Conservation (phyloP, 2,113 vertebrate species). For the Picathartes gymnocephalus region DNA sequence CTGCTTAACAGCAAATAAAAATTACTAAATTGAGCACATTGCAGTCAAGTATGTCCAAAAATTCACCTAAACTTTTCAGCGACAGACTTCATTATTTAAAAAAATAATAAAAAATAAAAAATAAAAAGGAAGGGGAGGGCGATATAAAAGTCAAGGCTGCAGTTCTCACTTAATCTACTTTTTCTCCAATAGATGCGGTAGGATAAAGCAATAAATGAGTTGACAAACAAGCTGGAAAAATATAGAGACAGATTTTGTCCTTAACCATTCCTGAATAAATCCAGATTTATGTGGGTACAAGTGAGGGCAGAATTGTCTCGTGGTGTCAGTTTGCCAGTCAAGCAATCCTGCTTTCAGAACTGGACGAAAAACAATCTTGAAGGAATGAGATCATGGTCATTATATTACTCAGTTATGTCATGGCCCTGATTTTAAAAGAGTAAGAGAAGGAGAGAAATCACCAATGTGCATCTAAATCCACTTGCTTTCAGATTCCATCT, state of each 20-base stretch:
- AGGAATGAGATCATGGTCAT: slow-evolving; percentile 67
- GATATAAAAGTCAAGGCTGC: background rate
- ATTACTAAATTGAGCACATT: background rate
- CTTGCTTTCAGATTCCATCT: slow-evolving; percentile 32
- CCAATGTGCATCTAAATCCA: background rate
- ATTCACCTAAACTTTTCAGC: background rate
- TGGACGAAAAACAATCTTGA: slow-evolving; percentile 58
- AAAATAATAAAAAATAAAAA: background rate
- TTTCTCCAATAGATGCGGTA: background rate
- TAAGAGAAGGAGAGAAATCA: slow-evolving; percentile 29
- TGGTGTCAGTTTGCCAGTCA: slow-evolving; percentile 66
- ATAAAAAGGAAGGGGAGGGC: background rate
- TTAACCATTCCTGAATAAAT: slow-evolving; percentile 21
- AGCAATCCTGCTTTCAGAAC: slow-evolving; percentile 53
- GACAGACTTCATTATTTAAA: background rate
- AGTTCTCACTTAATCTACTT: background rate
- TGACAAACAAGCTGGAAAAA: slow-evolving; percentile 39
- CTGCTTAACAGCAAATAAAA: background rate
- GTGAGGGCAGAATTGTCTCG: background rate
- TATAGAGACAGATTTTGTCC: background rate
- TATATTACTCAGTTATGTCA: slow-evolving; percentile 57
- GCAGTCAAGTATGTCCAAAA: background rate
- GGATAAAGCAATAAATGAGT: background rate
- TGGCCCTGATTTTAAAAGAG: slow-evolving; percentile 58
- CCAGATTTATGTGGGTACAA: slow-evolving; percentile 33